Conservation (phyloP, 2,113 vertebrate species). For the Cryptomyrus ogoouensis region DNA sequence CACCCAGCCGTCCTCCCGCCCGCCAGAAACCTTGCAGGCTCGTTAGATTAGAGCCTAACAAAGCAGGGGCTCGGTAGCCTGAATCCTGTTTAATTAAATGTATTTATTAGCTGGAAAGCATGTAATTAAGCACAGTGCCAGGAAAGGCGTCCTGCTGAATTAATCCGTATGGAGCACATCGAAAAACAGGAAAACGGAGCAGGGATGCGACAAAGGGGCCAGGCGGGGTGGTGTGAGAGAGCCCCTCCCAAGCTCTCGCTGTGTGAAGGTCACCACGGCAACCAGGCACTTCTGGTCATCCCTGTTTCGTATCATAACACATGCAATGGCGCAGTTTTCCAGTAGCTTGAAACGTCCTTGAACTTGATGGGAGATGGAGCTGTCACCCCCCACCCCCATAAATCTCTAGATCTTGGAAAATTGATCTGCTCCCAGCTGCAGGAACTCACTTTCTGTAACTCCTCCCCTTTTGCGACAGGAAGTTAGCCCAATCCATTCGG, state of each 20-base stretch:
- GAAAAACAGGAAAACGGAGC: constrained; percentile 10
- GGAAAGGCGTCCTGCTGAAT: constrained; percentile 13
- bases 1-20: neutral
- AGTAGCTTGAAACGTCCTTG: neutral
- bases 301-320: neutral
- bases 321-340: neutral
- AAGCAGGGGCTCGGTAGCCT: constrained; percentile 2
- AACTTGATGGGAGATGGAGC: neutral
- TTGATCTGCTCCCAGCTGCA: neutral
- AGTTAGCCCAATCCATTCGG: neutral
- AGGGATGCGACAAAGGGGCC: neutral
- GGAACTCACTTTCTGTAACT: neutral
- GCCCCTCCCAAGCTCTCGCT: neutral
- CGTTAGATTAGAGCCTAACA: constrained; percentile 11
- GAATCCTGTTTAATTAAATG: constrained; percentile 23
- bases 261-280: neutral
- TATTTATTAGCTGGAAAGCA: constrained; percentile 26
- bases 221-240: neutral
- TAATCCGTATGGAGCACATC: constrained; percentile 19
- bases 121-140: constrained; percentile 17
- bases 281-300: neutral
- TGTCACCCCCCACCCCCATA: neutral
- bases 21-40: constrained; percentile 13
- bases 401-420: neutral
- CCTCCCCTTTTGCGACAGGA: neutral